phyloP scores from a whole-genome alignment of 2,888 invertebrate species.

The Hanleya hanleyi region DNA sequence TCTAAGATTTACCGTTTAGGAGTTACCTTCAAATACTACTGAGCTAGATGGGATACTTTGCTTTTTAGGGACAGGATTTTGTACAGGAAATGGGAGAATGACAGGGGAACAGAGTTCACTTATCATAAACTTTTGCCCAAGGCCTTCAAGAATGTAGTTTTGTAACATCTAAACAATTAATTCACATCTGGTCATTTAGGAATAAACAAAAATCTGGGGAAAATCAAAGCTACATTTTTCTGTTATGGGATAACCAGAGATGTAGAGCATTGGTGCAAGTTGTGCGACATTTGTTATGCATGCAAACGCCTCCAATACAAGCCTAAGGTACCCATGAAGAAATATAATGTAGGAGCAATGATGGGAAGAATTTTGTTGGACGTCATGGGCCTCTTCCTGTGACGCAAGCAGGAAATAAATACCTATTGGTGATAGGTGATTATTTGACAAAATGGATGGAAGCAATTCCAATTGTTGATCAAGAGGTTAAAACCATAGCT shows the following conservation, averaged over 20 bases:
- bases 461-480: constrained; percentile 27
- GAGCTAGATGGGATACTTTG: no score
- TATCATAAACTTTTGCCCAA: constrained; percentile 5
- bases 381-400: constrained; percentile 19
- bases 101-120: neutral
- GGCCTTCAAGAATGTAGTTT: neutral
- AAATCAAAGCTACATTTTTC: neutral
- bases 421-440: constrained; percentile 26
- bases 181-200: constrained; percentile 26
- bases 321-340: constrained; percentile 18
- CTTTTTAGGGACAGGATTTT: no score
- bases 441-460: constrained; percentile 36
- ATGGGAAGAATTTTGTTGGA: constrained; percentile 8
- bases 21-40: no score
- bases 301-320: constrained; percentile 10
- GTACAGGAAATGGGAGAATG: no score
- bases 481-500: constrained; percentile 37
- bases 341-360: constrained; percentile 29
- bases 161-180: constrained; percentile 9
- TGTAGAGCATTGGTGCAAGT: constrained; percentile 20
- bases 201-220: neutral
- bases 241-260: constrained; percentile 21
- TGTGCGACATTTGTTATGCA: constrained; percentile 29
- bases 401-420: constrained; percentile 15
- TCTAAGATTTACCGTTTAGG: no score